These are phyloP conservation scores for Lithophane socia DNA, from an alignment of 2,888 invertebrate species.

Conservation along the genomic window DNA sequence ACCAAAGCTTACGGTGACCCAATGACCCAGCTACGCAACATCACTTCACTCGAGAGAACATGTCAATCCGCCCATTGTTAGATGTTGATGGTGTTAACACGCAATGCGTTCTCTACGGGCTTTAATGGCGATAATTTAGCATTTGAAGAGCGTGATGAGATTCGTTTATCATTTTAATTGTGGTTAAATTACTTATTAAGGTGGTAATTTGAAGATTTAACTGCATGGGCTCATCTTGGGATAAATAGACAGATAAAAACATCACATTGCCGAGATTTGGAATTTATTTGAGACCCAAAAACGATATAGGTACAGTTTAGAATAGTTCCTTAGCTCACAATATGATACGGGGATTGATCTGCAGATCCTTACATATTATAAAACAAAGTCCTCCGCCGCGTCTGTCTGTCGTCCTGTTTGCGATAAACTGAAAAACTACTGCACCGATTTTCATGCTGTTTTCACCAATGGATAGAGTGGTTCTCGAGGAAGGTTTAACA, in stretches of 20 bases:
- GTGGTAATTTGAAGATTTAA: background rate
- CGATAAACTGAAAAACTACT: too few relatives aligned
- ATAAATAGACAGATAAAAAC: background rate
- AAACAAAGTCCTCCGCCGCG: too few relatives aligned
- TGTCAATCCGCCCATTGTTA: slow-evolving; percentile 40
- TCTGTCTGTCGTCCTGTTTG: too few relatives aligned
- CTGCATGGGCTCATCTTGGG: background rate
- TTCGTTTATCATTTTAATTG: slow-evolving; percentile 17
- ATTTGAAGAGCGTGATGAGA: background rate
- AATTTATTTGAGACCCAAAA: background rate
- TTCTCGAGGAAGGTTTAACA: too few relatives aligned
- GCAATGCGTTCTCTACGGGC: slow-evolving; percentile 21
- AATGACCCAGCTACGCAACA: slow-evolving; percentile 51
- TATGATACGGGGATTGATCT: background rate
- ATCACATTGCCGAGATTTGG: background rate
- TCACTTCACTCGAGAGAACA: slow-evolving; percentile 22
- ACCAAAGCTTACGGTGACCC: slow-evolving; percentile 45
- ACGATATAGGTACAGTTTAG: too few relatives aligned
- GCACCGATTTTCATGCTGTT: too few relatives aligned
- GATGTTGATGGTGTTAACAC: slow-evolving; percentile 21
- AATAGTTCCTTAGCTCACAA: background rate
- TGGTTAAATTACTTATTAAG: background rate
- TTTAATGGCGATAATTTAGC: slow-evolving; percentile 41
- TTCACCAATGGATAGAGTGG: too few relatives aligned
- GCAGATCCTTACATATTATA: too few relatives aligned